These are phyloP conservation scores for Malthinus seriepunctatus DNA, from an alignment of 2,888 invertebrate genomes.

Conservation along the genomic window DNA sequence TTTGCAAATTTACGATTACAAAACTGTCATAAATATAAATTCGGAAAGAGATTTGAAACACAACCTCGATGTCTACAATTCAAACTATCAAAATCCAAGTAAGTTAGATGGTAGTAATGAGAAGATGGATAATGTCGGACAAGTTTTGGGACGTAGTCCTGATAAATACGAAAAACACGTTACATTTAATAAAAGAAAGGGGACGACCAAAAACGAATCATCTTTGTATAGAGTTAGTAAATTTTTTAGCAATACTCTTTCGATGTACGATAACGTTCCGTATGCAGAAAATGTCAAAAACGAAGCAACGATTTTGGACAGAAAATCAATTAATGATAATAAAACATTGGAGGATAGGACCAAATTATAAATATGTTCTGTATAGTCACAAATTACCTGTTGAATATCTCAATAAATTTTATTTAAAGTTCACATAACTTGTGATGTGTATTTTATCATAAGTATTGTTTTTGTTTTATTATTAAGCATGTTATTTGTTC, in stretches of 20 bases:
- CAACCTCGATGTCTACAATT: slow-evolving; percentile 11
- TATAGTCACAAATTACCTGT: neutral
- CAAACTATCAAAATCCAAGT: slow-evolving; percentile 1
- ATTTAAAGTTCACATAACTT: no score
- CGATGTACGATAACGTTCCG: slow-evolving; percentile 20
- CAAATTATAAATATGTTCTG: slow-evolving; percentile 10
- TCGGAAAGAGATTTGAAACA: slow-evolving; percentile 9
- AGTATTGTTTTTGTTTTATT: no score
- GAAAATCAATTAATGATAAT: neutral
- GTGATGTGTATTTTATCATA: no score
- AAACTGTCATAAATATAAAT: slow-evolving; percentile 5
- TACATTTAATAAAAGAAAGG: slow-evolving; percentile 6
- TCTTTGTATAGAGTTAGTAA: slow-evolving; percentile 20
- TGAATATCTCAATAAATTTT: slow-evolving; percentile 1
- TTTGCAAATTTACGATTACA: slow-evolving; percentile 22
- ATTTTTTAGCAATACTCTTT: slow-evolving; percentile 13
- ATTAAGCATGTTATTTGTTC: no score
- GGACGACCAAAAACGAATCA: slow-evolving; percentile 18
- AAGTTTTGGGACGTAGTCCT: slow-evolving; percentile 5
- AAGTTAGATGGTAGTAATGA: neutral
- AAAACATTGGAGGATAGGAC: slow-evolving; percentile 18
- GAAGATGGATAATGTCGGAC: neutral
- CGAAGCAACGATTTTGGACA: slow-evolving; percentile 20
- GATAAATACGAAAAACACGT: slow-evolving; percentile 5
- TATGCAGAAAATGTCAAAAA: slow-evolving; percentile 7